These are phyloP conservation scores for Amphibalanus amphitrite DNA, from an alignment of 1,140 invertebrate species.

Conservation along the genomic window DNA sequence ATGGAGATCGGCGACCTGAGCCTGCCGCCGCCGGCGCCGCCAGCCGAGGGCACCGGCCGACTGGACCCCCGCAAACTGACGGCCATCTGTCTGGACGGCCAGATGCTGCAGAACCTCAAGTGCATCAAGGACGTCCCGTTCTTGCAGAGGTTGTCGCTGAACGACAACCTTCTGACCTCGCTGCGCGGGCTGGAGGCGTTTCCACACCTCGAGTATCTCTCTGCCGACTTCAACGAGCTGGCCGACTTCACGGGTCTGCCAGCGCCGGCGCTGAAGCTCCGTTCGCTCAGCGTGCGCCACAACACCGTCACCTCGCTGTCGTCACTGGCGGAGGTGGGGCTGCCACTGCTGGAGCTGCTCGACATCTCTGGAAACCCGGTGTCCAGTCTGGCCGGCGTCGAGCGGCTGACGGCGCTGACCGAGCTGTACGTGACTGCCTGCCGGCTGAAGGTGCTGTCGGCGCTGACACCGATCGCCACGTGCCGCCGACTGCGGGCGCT, in stretches of 20 bases:
- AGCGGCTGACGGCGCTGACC: neutral
- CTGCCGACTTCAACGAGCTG: neutral
- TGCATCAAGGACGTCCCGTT: neutral
- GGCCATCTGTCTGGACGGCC: neutral
- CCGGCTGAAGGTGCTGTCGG: neutral
- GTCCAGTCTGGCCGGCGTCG: neutral
- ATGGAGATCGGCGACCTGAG: neutral
- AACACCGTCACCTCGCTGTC: neutral
- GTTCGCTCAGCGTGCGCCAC: neutral
- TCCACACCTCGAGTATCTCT: neutral
- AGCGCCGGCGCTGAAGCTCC: neutral
- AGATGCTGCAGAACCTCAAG: neutral
- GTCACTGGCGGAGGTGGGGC: neutral
- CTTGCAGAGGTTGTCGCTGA: neutral
- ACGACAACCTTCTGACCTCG: neutral
- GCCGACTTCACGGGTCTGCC: neutral
- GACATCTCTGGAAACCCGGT: neutral
- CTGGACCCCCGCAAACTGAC: neutral
- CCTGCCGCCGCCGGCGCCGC: neutral
- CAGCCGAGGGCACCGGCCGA: no score
- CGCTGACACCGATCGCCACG: neutral
- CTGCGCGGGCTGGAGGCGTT: neutral
- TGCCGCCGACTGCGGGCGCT: neutral
- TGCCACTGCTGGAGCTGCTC: neutral
- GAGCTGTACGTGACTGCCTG: neutral